Evolutionary conservation across 1,140 invertebrate species (phyloP).

Genomic region (Drosophila truncata): DNA sequence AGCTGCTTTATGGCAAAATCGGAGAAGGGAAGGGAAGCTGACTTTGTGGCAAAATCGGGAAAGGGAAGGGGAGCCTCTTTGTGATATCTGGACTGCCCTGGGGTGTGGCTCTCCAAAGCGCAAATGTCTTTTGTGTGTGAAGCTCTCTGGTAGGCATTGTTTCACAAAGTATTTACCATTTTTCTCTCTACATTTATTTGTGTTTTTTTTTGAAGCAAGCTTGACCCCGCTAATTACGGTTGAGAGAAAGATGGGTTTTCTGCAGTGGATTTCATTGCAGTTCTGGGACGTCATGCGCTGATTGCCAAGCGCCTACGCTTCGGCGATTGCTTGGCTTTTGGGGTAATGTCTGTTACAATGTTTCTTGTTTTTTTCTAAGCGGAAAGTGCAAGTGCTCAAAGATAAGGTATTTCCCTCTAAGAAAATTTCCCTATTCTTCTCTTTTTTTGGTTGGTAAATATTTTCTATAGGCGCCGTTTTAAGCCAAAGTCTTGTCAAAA

Average conservation of each 20-base stretch:
- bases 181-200: background rate
- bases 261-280: constrained; percentile 47
- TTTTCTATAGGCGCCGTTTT: constrained; percentile 1
- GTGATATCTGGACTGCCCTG: background rate
- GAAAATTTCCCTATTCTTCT: background rate
- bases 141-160: constrained; percentile 18
- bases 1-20: too few species aligned
- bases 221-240: constrained; percentile 22
- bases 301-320: constrained; percentile 74
- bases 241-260: constrained; percentile 5
- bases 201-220: constrained; percentile 22
- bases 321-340: constrained; percentile 45
- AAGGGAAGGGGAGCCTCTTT: background rate
- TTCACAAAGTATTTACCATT: background rate
- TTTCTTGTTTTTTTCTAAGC: constrained; percentile 25
- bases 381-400: constrained; percentile 82
- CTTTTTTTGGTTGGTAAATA: background rate
- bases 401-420: constrained; percentile 30
- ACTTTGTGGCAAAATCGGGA: too few species aligned
- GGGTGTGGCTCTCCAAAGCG: constrained; percentile 18
- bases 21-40: too few species aligned
- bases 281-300: constrained; percentile 75
- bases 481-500: constrained; percentile 41
- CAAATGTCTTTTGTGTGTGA: constrained; percentile 36
- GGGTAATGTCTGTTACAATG: constrained; percentile 21